These are phyloP conservation scores for Periophthalmodon schlosseri DNA, from an alignment of 2,113 vertebrate species.

Conservation along the genomic window DNA sequence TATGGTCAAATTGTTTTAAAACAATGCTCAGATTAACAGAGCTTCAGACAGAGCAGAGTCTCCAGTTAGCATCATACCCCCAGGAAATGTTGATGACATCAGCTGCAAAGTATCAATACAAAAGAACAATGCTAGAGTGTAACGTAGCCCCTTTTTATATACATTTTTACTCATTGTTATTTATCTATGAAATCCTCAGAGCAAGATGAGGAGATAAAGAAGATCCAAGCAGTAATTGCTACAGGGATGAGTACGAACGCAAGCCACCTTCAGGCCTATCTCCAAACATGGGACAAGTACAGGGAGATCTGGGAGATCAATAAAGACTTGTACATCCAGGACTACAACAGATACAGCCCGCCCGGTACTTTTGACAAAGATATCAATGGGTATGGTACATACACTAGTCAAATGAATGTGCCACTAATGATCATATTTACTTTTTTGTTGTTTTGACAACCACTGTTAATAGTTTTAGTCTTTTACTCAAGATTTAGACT, in stretches of 20 bases:
- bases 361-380: slow-evolving; percentile 86
- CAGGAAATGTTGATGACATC: too few relatives aligned
- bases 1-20: too few relatives aligned
- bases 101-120: too few relatives aligned
- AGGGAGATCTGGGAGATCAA: slow-evolving; percentile 88
- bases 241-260: slow-evolving; percentile 79
- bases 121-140: not conserved
- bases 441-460: too few relatives aligned
- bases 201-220: slow-evolving; percentile 84
- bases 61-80: too few relatives aligned
- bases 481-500: too few relatives aligned
- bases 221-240: slow-evolving; percentile 81
- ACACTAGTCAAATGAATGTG: not conserved
- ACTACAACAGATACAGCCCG: slow-evolving; percentile 82
- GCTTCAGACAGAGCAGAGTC: too few relatives aligned
- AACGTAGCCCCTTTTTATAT: not conserved
- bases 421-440: not conserved
- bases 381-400: slow-evolving; percentile 76
- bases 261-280: slow-evolving; percentile 77
- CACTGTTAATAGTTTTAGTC: too few relatives aligned
- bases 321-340: slow-evolving; percentile 84
- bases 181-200: slow-evolving; percentile 61
- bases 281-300: slow-evolving; percentile 87
- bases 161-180: not conserved
- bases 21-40: too few relatives aligned